Base-by-base conservation (phyloP, 2,888 invertebrate genomes). In the Heteropelma amictum region DNA sequence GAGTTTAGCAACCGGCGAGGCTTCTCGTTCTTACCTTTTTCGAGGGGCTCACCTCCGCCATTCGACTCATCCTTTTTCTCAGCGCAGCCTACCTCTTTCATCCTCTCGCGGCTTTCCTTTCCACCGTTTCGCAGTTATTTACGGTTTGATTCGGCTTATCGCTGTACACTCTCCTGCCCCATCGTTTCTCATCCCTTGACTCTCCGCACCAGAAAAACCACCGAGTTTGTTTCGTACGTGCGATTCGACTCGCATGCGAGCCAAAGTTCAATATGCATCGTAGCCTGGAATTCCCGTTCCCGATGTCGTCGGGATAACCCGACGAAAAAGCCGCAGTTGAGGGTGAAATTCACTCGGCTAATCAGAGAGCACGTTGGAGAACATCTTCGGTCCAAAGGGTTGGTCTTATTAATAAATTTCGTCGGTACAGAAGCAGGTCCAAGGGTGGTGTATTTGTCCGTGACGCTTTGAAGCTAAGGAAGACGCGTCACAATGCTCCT, bases 71-170 rank as follows among this genome's bases (percentile, higher is more conserved):
- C 63, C 49, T 54, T 40, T 35, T 56, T 30, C 58, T 40, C n/a
- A n/a, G n/a, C n/a, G 40, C 33, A 26, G n/a, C 49, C 38, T 56
- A 68, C 63, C 67, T 69, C 42, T 60, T 81, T 81, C 70, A 80
- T 72, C 72, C 76, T 70, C 72, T 60, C 30, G 6, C 68, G 45
- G 51, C 79, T 77, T 83, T 81, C 83, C 86, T 85, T 87, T 86
- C 87, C 84, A 83, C 85, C 84, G 80, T 87, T 87, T 85, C 83
- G 83, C 87, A 85, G 88, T 88, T 88, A 88, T 88, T 88, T 88
- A 88, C 88, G 88, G 83, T 88, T 88, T 88, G 88, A 88, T 87
- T 88, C 88, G 85, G 88, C 88, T 88, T 88, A 89, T 88, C 88
- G 87, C 80, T 79, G 77, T 76, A 81, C 83, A 80, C 81, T 68